phyloP scores from a whole-genome alignment of 2,888 invertebrate species.

The Tupiocoris notatus region DNA sequence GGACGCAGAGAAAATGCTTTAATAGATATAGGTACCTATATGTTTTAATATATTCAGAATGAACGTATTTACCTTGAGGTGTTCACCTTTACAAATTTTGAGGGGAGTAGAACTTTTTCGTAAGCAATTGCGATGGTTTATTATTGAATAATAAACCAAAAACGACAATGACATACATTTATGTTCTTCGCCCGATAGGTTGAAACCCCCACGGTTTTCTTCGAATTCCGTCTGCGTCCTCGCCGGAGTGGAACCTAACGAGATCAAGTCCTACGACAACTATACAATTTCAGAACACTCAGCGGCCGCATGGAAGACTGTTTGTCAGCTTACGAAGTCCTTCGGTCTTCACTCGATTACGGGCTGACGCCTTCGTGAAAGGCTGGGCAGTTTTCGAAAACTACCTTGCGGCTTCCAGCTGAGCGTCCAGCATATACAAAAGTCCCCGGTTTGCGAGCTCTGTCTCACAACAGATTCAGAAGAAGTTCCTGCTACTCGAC shows the following conservation, averaged over 20 bases:
- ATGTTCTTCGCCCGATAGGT: too few relatives aligned
- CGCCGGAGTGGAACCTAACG: background rate
- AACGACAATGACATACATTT: too few relatives aligned
- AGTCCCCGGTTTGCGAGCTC: background rate
- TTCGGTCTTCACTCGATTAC: background rate
- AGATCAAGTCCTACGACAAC: background rate
- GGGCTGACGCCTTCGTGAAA: background rate
- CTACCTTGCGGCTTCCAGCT: background rate
- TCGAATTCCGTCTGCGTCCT: background rate
- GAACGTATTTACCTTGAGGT: too few relatives aligned
- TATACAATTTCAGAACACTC: background rate
- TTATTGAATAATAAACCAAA: too few relatives aligned
- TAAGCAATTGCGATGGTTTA: too few relatives aligned
- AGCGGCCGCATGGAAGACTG: background rate
- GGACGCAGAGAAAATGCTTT: too few relatives aligned
- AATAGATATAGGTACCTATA: too few relatives aligned
- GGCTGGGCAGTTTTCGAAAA: background rate
- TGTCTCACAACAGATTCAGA: background rate
- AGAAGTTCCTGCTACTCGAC: background rate
- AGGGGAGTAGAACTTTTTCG: too few relatives aligned
- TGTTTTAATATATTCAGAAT: too few relatives aligned
- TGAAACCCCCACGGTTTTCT: too few relatives aligned
- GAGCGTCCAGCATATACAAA: background rate
- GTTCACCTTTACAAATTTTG: too few relatives aligned
- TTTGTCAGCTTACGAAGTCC: background rate